phyloP scores from a whole-genome alignment of 2,888 invertebrate species.

The Rhamnusium bicolor region DNA sequence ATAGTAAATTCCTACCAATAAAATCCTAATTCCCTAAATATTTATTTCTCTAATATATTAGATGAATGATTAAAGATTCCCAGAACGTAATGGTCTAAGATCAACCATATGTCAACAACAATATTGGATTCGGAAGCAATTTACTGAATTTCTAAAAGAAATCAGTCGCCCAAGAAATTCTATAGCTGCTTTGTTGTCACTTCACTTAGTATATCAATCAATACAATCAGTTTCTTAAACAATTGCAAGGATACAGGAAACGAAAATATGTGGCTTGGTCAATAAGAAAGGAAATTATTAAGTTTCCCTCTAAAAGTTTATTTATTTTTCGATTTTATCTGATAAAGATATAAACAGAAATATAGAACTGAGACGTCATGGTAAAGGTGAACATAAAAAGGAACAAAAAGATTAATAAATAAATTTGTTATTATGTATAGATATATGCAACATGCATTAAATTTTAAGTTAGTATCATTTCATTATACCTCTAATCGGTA shows the following conservation, averaged over 20 bases:
- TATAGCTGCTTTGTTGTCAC: slow-evolving; percentile 61
- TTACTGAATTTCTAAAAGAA: slow-evolving; percentile 58
- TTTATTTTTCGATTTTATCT: slow-evolving; percentile 2
- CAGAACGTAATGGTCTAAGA: slow-evolving; percentile 51
- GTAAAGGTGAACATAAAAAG: not conserved
- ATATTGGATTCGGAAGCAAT: slow-evolving; percentile 63
- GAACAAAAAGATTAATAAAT: not conserved
- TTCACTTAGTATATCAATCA: slow-evolving; percentile 60
- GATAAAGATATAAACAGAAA: not conserved
- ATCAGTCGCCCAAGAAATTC: slow-evolving; percentile 59
- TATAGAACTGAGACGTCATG: not conserved
- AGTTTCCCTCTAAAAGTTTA: slow-evolving; percentile 10
- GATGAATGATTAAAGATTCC: slow-evolving; percentile 47
- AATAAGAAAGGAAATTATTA: slow-evolving; percentile 26
- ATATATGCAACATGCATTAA: too few species aligned
- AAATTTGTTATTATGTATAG: not conserved
- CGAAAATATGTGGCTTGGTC: slow-evolving; percentile 15
- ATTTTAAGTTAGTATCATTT: too few species aligned
- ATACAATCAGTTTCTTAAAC: slow-evolving; percentile 54
- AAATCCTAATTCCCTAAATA: slow-evolving; percentile 8
- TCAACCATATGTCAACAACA: slow-evolving; percentile 61
- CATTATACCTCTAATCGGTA: too few species aligned
- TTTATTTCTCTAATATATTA: slow-evolving; percentile 46
- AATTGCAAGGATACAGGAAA: slow-evolving; percentile 34
- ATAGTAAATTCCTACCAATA: not conserved